Base-by-base conservation (phyloP, 2,888 invertebrate species). In the Phortica okadai region DNA sequence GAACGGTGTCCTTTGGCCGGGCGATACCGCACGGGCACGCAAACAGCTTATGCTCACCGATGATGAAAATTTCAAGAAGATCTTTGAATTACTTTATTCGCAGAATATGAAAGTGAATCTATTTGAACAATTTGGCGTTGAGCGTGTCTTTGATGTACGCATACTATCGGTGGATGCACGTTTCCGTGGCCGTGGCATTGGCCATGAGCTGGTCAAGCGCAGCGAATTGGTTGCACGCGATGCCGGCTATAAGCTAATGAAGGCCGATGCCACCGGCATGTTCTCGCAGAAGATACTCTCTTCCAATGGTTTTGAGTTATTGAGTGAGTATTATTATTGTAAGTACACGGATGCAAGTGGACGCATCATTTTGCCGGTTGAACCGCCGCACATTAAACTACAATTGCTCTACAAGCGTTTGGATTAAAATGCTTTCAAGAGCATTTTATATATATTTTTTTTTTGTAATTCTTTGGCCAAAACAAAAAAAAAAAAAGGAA, bases 181-280 rank as follows among this genome's bases (percentile, higher is more conserved):
- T 80, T 95, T 93, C 82, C 93, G 97, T 54, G 96, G 96, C 0
- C 93, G 93, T 80, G 96, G 96, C 0, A 92, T 97, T 76, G 96
- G 96, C 2, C 95, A 94, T 83, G 93, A 95, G 83, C 92, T 97
- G 73, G 94, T 96, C 90, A 92, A 92, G 8, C 93, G 93, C 78
- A 95, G 95, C 89, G 93, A 95, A 80, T 92, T 94, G 42, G 90
- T 94, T 21, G 96, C 96, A 0, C 93, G 92, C 81, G 93, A 94
- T 77, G 92, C 93, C 80, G 94, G 94, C 21, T 85, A 81, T 44
- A 92, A 96, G 95, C 88, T 96, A 41, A 93, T 96, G 84, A 96
- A 96, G 91, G 95, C 95, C 21, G 96, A 96, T 88, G 96, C 96
- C 0, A 96, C 96, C 0, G 96, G 96, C 25, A 93, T 94, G 2